Base-by-base conservation (phyloP, 2,113 vertebrate species). In the Epinephelus cyanopodus region DNA sequence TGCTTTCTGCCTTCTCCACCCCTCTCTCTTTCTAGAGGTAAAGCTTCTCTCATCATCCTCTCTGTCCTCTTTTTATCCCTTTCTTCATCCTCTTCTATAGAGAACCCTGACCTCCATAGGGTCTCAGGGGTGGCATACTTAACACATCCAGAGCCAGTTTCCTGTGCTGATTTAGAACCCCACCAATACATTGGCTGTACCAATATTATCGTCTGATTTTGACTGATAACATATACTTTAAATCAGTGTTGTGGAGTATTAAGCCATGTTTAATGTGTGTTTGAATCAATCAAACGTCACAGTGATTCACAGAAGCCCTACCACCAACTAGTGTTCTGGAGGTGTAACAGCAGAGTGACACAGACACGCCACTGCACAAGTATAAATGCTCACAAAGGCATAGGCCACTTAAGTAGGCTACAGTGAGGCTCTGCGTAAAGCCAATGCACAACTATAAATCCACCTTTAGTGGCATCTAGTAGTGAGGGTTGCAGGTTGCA, bases 101-200 rank as follows among this genome's bases (percentile, higher is more conserved):
- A 79, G 65, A 62, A 81, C 54, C 39, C 73, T 85, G 81, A 89
- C 71, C 80, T 84, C 84, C 73, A 66, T 70, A 76, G 77, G 73
- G 80, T 76, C 64, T 77, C 52, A 37, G 23, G 2, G 27, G 45
- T 57, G 23, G 39, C 21, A 23, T 15, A 57, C 27, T 12, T 23
- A 23, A 52, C 66, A 57, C 23, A 45, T 21, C 19, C 48, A 21
- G 6, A 47, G 5, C 19, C 27, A 27, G 54, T 39, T 73, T 64
- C 17, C 64, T 2, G 19, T 7, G 5, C 42, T 58, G 61, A 63
- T n/a, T 27, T 37, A 56, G 15, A 69, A 82, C 37, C 58, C 2
- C 2, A 62, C 11, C 37, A 70, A 58, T 54, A 23, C 25, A 47
- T 29, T 17, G 3, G 2, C 70, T 33, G 25, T 1, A 65, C 39